phyloP scores from a whole-genome alignment of 2,797 vertebrate species.

The Notolabrus celidotus region DNA sequence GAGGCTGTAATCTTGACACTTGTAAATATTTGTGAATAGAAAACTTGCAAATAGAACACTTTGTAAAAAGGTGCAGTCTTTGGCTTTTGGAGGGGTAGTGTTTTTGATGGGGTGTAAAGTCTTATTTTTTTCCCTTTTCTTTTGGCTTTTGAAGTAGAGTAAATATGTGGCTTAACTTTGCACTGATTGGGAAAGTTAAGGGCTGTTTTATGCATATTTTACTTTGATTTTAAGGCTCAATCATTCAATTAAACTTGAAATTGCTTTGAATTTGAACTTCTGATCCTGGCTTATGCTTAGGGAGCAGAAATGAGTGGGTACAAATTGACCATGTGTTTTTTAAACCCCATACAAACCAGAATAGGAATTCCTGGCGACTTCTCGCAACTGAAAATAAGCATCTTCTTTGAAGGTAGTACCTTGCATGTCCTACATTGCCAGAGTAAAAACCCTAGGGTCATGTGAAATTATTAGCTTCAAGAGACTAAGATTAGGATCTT shows the following conservation, averaged over 20 bases:
- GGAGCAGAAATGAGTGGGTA: not conserved
- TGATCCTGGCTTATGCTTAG: not conserved
- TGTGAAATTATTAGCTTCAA: no score
- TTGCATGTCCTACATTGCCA: no score
- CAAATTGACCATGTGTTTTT: not conserved
- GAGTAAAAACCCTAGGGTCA: no score
- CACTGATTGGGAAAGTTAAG: not conserved
- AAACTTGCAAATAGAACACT: conserved; percentile 19
- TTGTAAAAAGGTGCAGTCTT: not conserved
- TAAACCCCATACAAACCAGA: not conserved
- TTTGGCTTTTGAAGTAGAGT: not conserved
- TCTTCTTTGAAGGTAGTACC: not conserved
- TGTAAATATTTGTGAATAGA: conserved; percentile 44
- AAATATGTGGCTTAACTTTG: conserved; percentile 1
- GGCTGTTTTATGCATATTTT: not conserved
- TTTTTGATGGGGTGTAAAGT: conserved; percentile 2
- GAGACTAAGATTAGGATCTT: no score
- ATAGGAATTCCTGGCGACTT: no score
- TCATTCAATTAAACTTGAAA: not conserved
- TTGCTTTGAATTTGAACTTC: conserved; percentile 10
- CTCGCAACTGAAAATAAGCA: no score
- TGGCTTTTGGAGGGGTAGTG: not conserved
- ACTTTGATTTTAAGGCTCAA: not conserved
- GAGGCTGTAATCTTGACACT: conserved; percentile 43
- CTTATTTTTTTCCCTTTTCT: not conserved